Percentiles rank a stretch among this genome's conserved stretches.
Evolutionary conservation across 30 jellyfish, hydroid and myxozoan species (phyloP).

Genomic region (Aurelia coerulea): DNA sequence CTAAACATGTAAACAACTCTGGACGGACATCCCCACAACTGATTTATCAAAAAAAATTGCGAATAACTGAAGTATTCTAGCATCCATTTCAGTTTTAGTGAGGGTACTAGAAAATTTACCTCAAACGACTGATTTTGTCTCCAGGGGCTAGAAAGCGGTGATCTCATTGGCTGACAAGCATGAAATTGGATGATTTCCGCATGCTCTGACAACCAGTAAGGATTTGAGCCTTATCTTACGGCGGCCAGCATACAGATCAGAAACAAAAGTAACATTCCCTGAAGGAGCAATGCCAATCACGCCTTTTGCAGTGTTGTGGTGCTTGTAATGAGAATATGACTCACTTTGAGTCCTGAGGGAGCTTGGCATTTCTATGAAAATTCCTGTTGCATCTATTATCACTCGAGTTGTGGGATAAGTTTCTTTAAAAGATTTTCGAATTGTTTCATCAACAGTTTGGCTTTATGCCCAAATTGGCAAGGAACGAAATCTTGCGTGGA

Average conservation of each 20-base stretch:
- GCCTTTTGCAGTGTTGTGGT: constrained; percentile 50
- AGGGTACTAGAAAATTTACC: too few relatives aligned
- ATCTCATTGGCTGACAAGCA: too few relatives aligned
- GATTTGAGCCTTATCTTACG: too few relatives aligned
- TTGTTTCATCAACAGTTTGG: constrained; percentile 16
- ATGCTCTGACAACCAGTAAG: too few relatives aligned
- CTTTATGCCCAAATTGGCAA: constrained; percentile 49
- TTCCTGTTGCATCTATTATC: constrained; percentile 18
- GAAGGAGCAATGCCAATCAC: constrained; percentile 30
- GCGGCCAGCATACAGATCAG: background rate
- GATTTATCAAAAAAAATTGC: too few relatives aligned
- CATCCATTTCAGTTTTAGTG: too few relatives aligned
- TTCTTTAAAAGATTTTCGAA: constrained; percentile 7
- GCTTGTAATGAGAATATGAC: constrained; percentile 31
- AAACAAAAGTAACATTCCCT: constrained; percentile 17
- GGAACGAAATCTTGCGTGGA: constrained; percentile 21
- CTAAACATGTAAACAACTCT: too few relatives aligned
- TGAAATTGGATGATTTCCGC: too few relatives aligned
- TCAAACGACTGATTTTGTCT: too few relatives aligned
- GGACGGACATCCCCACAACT: too few relatives aligned
- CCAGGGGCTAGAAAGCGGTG: too few relatives aligned
- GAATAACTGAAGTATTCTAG: too few relatives aligned
- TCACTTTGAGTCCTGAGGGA: constrained; percentile 44
- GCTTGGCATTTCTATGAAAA: constrained; percentile 43
- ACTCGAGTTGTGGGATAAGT: constrained; percentile 17